These are phyloP conservation scores for Pterocles burchelli DNA, from an alignment of 2,113 vertebrate species.

Conservation along the genomic window DNA sequence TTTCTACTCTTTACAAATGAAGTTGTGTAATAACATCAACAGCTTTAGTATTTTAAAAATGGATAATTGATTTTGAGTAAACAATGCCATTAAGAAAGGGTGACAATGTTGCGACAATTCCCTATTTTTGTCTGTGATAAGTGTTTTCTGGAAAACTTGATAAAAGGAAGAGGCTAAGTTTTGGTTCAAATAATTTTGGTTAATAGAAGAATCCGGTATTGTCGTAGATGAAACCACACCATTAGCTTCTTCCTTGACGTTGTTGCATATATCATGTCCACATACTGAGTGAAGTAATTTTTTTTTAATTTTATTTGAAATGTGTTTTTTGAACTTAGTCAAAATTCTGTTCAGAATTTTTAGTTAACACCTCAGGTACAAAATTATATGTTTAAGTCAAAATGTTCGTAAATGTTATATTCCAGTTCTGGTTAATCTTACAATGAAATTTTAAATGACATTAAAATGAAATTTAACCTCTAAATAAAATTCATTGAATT, in stretches of 20 bases:
- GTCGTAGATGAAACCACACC: background rate
- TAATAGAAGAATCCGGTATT: background rate
- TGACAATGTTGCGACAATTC: background rate
- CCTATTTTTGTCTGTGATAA: background rate
- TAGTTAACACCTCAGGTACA: background rate
- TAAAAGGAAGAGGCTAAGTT: background rate
- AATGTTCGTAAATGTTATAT: background rate
- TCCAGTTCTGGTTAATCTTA: background rate
- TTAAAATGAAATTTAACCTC: background rate
- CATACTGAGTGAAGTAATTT: background rate
- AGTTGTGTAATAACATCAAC: background rate
- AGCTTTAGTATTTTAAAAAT: background rate
- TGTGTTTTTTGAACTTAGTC: background rate
- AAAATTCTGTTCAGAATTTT: background rate
- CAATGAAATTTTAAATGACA: background rate
- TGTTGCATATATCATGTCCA: no score
- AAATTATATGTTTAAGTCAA: background rate
- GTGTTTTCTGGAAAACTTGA: background rate
- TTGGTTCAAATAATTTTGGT: background rate
- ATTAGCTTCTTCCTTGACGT: background rate
- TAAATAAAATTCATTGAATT: background rate
- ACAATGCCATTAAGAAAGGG: background rate
- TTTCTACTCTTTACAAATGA: background rate
- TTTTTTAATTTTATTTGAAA: background rate
- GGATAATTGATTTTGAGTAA: background rate